phyloP scores from a whole-genome alignment of 2,888 invertebrate species.

The Agapostemon virescens region DNA sequence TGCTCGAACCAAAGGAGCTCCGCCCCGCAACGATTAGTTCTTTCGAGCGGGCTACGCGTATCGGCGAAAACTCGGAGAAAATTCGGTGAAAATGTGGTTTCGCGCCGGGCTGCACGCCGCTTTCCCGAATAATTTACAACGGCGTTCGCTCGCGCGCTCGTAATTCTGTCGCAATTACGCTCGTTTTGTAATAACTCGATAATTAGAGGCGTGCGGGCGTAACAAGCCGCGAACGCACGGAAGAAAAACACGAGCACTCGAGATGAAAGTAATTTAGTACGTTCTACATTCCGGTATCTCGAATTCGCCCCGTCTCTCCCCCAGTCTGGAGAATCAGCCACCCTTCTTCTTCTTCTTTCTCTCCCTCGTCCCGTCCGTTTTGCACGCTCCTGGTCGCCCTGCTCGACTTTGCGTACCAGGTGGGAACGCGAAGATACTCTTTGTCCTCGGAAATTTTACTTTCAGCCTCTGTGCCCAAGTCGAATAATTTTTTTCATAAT shows the following conservation, averaged over 20 bases:
- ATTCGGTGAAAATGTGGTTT: background rate
- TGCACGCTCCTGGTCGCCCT: background rate
- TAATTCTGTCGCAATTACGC: conserved; percentile 12
- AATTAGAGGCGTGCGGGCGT: conserved; percentile 51
- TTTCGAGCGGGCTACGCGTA: background rate
- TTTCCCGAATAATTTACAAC: background rate
- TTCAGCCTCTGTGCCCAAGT: background rate
- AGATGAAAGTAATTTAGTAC: conserved; percentile 55
- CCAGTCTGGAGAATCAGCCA: conserved; percentile 12
- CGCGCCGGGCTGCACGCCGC: background rate
- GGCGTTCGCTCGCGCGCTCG: background rate
- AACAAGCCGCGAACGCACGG: conserved; percentile 47
- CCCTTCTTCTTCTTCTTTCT: conserved; percentile 27
- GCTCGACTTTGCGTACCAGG: background rate
- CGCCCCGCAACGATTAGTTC: background rate
- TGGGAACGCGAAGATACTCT: background rate
- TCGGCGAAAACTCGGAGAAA: background rate
- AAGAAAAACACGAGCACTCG: conserved; percentile 58
- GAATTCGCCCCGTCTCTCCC: conserved; percentile 22
- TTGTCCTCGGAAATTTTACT: background rate
- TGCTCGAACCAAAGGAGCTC: background rate
- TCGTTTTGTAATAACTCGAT: conserved; percentile 41
- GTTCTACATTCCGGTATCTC: conserved; percentile 53
- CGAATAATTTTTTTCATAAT: background rate
- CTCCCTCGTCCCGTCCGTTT: background rate